These are phyloP conservation scores for Polymixis flavicincta DNA, from an alignment of 2,888 invertebrate species.

Conservation along the genomic window DNA sequence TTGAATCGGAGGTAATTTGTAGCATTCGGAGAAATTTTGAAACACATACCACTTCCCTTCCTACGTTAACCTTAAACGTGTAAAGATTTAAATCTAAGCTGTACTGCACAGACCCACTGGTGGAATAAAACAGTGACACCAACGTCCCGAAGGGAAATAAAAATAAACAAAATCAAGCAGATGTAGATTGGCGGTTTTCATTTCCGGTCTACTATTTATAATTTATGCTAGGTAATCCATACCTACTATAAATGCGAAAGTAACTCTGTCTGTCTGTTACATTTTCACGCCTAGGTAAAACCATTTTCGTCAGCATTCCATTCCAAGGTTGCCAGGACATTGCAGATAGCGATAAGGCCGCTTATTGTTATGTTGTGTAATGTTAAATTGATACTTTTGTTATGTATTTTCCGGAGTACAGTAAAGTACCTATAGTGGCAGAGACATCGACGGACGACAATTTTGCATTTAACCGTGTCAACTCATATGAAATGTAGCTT, in stretches of 20 bases:
- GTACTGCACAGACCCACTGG: background rate
- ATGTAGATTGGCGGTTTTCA: conserved; percentile 26
- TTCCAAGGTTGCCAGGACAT: background rate
- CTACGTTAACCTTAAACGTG: background rate
- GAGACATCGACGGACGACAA: no score
- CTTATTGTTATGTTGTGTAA: background rate
- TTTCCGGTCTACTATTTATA: conserved; percentile 15
- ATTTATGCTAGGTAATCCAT: background rate
- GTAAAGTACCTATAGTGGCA: no score
- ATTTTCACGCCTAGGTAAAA: background rate
- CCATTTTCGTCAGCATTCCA: background rate
- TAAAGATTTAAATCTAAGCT: conserved; percentile 26
- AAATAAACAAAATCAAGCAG: conserved; percentile 12
- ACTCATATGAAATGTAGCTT: background rate
- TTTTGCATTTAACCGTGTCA: background rate
- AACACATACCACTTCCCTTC: background rate
- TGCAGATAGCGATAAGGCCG: no score
- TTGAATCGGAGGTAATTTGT: background rate
- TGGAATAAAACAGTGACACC: background rate
- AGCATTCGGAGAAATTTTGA: background rate
- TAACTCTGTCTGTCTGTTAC: background rate
- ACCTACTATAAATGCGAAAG: no score
- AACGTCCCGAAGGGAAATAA: background rate
- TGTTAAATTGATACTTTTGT: background rate
- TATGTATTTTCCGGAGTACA: background rate